phyloP scores from a whole-genome alignment of 2,113 vertebrate genomes.

The Gymnobelideus leadbeateri region DNA sequence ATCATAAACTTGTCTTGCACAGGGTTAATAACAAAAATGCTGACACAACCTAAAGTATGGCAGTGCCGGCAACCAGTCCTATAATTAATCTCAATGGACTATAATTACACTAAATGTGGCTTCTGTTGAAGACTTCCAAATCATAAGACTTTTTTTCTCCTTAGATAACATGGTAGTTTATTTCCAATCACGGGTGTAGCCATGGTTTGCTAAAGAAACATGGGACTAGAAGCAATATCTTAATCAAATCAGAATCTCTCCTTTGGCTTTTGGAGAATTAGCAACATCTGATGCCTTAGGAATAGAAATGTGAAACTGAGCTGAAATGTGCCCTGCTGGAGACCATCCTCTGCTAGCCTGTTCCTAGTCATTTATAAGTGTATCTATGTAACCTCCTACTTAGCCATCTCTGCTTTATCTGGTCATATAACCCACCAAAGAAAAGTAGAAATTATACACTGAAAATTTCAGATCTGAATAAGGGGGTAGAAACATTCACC shows the following conservation, averaged over 20 bases:
- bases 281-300: conserved; percentile 83
- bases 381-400: conserved; percentile 80
- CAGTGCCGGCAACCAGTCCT: conserved; percentile 77
- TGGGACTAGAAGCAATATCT: conserved; percentile 83
- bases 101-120: conserved; percentile 84
- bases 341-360: conserved; percentile 73
- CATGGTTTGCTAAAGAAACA: conserved; percentile 81
- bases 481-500: conserved; percentile 79
- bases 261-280: conserved; percentile 85
- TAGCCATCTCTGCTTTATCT: conserved; percentile 82
- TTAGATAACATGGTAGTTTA: conserved; percentile 82
- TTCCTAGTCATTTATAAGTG: conserved; percentile 82
- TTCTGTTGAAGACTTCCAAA: conserved; percentile 83
- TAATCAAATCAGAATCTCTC: conserved; percentile 87
- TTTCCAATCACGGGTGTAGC: conserved; percentile 79
- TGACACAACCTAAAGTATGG: conserved; percentile 78
- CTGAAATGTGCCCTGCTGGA: conserved; percentile 83
- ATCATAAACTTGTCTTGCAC: conserved; percentile 70
- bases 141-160: conserved; percentile 69
- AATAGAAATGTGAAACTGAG: conserved; percentile 84
- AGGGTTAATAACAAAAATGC: conserved; percentile 81
- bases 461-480: conserved; percentile 81
- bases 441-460: conserved; percentile 83
- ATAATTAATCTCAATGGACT: conserved; percentile 87
- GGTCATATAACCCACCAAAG: conserved; percentile 81